These are phyloP conservation scores for Xestia xanthographa DNA, from an alignment of 2,888 invertebrate genomes.

Conservation along the genomic window DNA sequence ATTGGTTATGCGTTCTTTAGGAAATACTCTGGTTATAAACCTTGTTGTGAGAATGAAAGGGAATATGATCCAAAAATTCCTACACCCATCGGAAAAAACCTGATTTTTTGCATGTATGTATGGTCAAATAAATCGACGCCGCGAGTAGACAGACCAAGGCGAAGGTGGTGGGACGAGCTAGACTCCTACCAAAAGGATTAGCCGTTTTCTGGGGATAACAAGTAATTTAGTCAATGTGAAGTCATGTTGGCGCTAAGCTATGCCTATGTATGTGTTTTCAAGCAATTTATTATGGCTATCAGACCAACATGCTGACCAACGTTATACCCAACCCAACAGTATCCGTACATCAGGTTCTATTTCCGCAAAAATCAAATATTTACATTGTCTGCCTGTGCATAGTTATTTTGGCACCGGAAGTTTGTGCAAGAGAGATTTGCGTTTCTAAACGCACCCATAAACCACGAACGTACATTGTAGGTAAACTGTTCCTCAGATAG, in stretches of 20 bases:
- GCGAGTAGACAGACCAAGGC: background rate
- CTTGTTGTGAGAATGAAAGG: background rate
- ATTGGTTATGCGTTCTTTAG: background rate
- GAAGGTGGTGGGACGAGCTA: background rate
- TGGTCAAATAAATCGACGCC: background rate
- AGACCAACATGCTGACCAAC: background rate
- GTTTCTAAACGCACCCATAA: constrained; percentile 19
- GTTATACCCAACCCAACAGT: background rate
- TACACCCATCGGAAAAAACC: no score
- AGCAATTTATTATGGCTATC: background rate
- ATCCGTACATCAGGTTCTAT: background rate
- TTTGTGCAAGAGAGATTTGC: constrained; percentile 31
- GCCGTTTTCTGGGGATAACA: no score
- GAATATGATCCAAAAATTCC: background rate
- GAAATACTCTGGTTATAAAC: background rate
- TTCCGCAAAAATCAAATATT: constrained; percentile 24
- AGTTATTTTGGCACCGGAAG: constrained; percentile 28
- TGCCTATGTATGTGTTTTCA: no score
- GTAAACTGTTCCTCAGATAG: background rate
- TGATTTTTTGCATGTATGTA: no score
- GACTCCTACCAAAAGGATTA: background rate
- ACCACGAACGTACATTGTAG: background rate
- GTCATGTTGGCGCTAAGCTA: no score
- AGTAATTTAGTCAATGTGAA: no score
- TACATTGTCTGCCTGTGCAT: constrained; percentile 10